Base-by-base conservation (phyloP, 2,113 vertebrate species). In the Menidia beryllina region DNA sequence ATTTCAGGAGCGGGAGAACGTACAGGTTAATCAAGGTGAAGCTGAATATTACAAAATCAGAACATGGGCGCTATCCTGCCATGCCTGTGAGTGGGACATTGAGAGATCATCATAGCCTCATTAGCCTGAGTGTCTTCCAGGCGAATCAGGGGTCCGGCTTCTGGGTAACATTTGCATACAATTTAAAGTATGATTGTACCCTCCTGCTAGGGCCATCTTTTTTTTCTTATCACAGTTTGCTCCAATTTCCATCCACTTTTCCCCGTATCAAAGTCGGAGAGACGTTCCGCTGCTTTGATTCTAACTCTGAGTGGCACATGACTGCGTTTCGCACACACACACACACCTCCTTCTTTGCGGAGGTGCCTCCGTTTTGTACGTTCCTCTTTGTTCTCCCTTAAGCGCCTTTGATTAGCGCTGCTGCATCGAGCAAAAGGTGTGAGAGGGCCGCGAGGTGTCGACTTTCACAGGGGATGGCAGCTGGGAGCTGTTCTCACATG, bases 401-500 rank as follows among this genome's bases (percentile, higher is more conserved):
- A 91, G 88, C 73, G 17, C 60, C 82, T 90, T 90, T 94, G 89
- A 93, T 93, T 91, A 89, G 88, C 72, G 17, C 75, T 60, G 82
- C 82, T 79, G 78, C 83, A 84, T 73, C 74, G 72, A 67, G 72
- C 81, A 81, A n/a, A 81, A 90, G 88, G 90, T 88, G 86, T 60
- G 71, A 86, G 82, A 70, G 81, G 76, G 68, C 82, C 67, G n/a
- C n/a, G 69, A 90, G 88, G 93, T 94, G 92, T 93, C 85, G 60
- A 69, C 85, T 93, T 92, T 89, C 90, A 79, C 87, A 50, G 78
- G 82, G n/a, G 87, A 81, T 77, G 90, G 88, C 91, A 92, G 93
- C 92, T 93, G 91, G 84, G 90, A 91, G 86, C 88, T 90, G 88
- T 91, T 91, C 87, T 92, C 92, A 88, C 91, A 90, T 90, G 91